Conservation (phyloP, 2,797 vertebrate species). For the Amazonetta brasiliensis region DNA sequence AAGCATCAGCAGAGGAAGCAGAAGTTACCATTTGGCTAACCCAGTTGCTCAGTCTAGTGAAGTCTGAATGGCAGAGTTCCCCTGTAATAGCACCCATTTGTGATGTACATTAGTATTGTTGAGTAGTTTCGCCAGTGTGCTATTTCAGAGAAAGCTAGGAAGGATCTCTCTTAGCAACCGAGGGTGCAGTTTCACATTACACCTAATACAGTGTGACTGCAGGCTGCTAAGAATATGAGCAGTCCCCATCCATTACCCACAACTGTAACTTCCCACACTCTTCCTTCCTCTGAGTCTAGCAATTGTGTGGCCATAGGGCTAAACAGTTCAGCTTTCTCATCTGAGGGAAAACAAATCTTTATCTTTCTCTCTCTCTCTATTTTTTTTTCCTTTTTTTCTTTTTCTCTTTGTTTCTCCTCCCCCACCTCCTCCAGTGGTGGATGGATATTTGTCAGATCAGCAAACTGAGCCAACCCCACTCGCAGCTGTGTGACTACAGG, state of each 20-base stretch:
- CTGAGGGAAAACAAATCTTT: neutral
- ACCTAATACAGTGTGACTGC: constrained; percentile 45
- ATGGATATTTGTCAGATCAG: neutral
- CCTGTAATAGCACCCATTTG: neutral
- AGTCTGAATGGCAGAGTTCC: neutral
- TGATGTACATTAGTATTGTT: neutral
- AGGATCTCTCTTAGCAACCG: constrained; percentile 60
- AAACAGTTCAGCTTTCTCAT: constrained; percentile 22
- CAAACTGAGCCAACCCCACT: neutral
- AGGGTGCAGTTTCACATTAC: constrained; percentile 50
- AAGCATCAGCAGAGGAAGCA: neutral
- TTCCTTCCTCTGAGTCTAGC: constrained; percentile 16
- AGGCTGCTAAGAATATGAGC: constrained; percentile 47
- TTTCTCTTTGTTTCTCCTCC: no score
- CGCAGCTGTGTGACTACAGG: neutral
- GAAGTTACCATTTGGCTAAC: neutral
- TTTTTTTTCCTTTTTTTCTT: neutral
- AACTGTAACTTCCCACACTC: constrained; percentile 49
- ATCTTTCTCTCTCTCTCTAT: neutral
- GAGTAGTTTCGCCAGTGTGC: neutral
- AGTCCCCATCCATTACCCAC: constrained; percentile 17
- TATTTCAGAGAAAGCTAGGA: constrained; percentile 8
- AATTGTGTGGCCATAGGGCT: neutral
- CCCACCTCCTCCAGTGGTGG: neutral
- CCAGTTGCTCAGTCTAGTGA: neutral